A percentile compares a stretch with the other conserved stretches of the same genome.
These are phyloP conservation scores for Actinemys pallida DNA, from an alignment of 2,113 vertebrate genomes.

Conservation along the genomic window DNA sequence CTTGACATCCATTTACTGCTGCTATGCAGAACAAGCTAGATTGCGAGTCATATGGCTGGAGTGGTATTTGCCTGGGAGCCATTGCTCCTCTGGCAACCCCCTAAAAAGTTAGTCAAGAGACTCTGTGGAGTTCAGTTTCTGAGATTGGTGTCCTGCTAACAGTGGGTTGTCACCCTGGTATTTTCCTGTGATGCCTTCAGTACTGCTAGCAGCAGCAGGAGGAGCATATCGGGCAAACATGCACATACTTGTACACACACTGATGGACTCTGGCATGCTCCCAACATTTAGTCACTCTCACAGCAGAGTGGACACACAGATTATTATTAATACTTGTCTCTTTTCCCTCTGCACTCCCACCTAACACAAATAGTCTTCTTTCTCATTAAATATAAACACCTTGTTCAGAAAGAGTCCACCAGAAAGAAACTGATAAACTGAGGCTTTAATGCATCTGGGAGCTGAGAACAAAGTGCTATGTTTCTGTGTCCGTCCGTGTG, in stretches of 20 bases:
- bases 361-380: neutral
- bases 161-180: neutral
- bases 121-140: neutral
- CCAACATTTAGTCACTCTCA: neutral
- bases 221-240: neutral
- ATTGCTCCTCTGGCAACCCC: neutral
- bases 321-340: neutral
- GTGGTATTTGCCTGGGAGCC: neutral
- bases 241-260: neutral
- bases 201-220: fast-evolving
- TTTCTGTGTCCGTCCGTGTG: neutral
- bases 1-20: neutral
- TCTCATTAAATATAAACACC: neutral
- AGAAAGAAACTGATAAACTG: neutral
- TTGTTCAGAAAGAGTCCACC: neutral
- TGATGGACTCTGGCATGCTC: fast-evolving
- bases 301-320: neutral
- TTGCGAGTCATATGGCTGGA: neutral
- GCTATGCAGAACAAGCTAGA: neutral
- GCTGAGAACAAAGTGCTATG: neutral
- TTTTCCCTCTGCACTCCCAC: neutral
- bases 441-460: neutral
- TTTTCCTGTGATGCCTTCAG: neutral
- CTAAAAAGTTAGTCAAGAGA: neutral
- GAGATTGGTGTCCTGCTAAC: neutral